Evolutionary conservation across 2,888 invertebrate species (phyloP), one percentile per base, ranked within the genome.

Genomic region (Orchestes rusci): DNA sequence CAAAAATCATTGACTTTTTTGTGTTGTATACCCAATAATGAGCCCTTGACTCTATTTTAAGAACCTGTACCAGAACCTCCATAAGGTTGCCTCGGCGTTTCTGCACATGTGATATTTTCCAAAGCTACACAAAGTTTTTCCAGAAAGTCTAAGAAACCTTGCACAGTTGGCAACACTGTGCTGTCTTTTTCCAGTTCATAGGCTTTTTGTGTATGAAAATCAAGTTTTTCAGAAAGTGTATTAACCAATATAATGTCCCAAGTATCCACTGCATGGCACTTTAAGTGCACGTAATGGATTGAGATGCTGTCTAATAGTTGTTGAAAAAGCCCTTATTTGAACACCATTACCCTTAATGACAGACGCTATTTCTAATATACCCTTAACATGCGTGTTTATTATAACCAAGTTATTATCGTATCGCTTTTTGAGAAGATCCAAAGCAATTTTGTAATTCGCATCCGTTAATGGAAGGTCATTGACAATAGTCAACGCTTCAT

Each of bases 371-470:
- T n/a, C n/a, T n/a, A n/a, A n/a, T n/a, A n/a, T n/a, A 39, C 19
- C 39, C 16, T 18, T 43, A 18, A 53, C 27, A 23, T 54, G 51
- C 15, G 37, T 47, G 12, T 52, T 40, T 15, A 53, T 47, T 20
- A 54, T 54, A 2, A 50, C 16, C 1, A 44, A 34, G 28, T 54
- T 49, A 17, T 54, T 51, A 29, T 53, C 50, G 33, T 38, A 54
- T 4, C 52, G 33, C 17, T 43, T 39, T 40, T 48, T 43, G 17
- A 52, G 39, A 16, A 53, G 17, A 10, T 50, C 45, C 36, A 39
- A 44, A 7, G 53, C 54, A 28, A 37, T 30, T 8, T n/a, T 16
- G 35, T 54, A 53, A 46, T 54, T 54, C 12, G 35, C 47, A 4
- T 13, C 31, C 13, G 50, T 43, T 7, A 52, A 37, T 16, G 45